These are phyloP conservation scores for Hydra vulgaris DNA, from an alignment of 30 jellyfish, hydroid and myxozoan species.

Conservation along the genomic window DNA sequence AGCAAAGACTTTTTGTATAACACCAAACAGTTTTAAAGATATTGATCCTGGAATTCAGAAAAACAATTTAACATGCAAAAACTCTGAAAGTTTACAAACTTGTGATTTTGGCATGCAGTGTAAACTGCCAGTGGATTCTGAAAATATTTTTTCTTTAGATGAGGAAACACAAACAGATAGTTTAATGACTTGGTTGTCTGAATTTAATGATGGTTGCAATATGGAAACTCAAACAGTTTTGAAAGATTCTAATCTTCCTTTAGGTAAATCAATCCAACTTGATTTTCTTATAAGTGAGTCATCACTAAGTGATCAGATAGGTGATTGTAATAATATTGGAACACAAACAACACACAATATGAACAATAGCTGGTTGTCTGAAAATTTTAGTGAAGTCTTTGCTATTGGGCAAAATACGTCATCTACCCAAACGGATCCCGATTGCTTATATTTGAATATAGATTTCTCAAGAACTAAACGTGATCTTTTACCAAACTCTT, in stretches of 20 bases:
- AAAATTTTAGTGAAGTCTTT: conserved; percentile 1
- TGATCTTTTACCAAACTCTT: not conserved
- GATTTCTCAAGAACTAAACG: conserved; percentile 1
- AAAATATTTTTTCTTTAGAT: not conserved
- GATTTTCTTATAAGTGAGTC: not conserved
- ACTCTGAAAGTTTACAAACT: conserved; percentile 5
- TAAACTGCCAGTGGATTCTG: not conserved
- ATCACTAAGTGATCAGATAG: not conserved
- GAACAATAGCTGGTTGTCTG: conserved; percentile 9
- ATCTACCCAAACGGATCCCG: conserved; percentile 21
- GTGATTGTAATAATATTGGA: conserved; percentile 12
- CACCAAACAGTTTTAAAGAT: not conserved
- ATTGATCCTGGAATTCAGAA: not conserved
- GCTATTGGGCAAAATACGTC: conserved; percentile 4
- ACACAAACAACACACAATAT: not conserved
- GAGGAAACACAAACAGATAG: conserved; percentile 26
- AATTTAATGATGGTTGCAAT: conserved; percentile 6
- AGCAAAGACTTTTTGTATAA: not conserved
- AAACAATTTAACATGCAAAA: not conserved
- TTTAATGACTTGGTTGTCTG: conserved; percentile 8
- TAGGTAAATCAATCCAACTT: conserved; percentile 25
- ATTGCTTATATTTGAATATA: not conserved
- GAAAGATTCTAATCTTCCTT: not conserved
- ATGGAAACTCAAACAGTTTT: conserved; percentile 19
- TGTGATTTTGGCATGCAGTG: conserved; percentile 36